Conservation (phyloP, 2,113 vertebrate genomes). For the Mustela lutreola region DNA sequence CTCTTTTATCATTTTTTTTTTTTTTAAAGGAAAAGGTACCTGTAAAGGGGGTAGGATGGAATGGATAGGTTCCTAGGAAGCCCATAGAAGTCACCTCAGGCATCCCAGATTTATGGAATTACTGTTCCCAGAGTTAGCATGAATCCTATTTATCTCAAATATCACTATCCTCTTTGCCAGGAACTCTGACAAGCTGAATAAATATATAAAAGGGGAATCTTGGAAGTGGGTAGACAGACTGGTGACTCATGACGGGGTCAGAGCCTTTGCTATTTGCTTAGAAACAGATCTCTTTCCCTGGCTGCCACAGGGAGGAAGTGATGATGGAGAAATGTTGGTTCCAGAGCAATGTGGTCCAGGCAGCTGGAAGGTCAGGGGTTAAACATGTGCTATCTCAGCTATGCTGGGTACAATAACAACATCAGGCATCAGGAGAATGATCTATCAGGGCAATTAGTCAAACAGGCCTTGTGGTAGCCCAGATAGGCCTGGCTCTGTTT, state of each 20-base stretch:
- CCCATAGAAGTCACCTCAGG: neutral
- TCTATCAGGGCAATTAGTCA: constrained; percentile 81
- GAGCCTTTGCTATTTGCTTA: constrained; percentile 82
- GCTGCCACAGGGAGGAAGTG: constrained; percentile 65
- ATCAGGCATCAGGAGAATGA: constrained; percentile 71
- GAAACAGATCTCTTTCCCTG: constrained; percentile 79
- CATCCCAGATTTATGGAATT: constrained; percentile 49
- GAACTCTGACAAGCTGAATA: constrained; percentile 82
- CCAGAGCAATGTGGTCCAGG: constrained; percentile 70
- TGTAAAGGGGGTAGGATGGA: neutral
- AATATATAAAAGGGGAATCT: constrained; percentile 73
- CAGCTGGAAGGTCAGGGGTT: constrained; percentile 86
- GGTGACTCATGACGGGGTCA: constrained; percentile 81
- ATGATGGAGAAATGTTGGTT: constrained; percentile 77
- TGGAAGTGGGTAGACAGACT: constrained; percentile 73
- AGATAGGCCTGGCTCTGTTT: constrained; percentile 83
- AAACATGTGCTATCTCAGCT: constrained; percentile 82
- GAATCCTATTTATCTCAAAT: constrained; percentile 67
- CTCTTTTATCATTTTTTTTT: neutral
- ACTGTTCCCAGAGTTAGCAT: constrained; percentile 37
- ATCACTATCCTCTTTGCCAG: constrained; percentile 71
- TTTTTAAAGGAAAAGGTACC: neutral
- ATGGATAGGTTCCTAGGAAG: neutral
- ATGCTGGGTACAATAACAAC: constrained; percentile 81
- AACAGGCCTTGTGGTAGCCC: constrained; percentile 76